Base-by-base conservation (phyloP, 2,888 invertebrate genomes). In the Phyllotreta cruciferae region DNA sequence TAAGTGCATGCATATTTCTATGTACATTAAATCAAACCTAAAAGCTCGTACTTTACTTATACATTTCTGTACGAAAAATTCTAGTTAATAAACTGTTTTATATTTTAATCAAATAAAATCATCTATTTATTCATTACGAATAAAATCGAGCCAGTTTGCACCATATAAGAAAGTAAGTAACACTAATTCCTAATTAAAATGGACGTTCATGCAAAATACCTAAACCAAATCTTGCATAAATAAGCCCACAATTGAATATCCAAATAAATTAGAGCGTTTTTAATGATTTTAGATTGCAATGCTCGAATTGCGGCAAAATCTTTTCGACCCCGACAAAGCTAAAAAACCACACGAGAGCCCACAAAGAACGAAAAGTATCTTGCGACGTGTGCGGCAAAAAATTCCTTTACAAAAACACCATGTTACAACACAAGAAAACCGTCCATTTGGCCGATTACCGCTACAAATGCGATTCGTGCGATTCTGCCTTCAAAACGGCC, bases 301-400 rank as follows among this genome's bases (percentile, higher is more conserved):
- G 67, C 55, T 50, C 56, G 50, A 62, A 64, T 13, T 70, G 70
- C 39, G 60, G 63, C 38, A 72, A 66, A 60, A 52, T 42, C 10
- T 69, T 62, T 41, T 14, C 54, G 7, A 60, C 56, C 24, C 56
- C 45, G 10, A 45, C 42, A 11, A 57, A 66, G 24, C 53, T 68
- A 9, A 67, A 56, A 35, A 56, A 62, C 56, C 68, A 69, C 53
- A 63, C 53, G 49, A 60, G 63, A 55, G 52, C 66, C n/a, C 70
- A 72, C 58, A 63, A 65, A 39, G 60, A 68, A 52, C 69, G 66
- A 52, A 70, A 60, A 8, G 56, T 69, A 34, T 37, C 56, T 6
- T 74, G 74, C 56, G 68, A 72, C 42, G 50, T 64, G 3, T 75
- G 75, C 57, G 57, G 62, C 0, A 74, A 72, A 61, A 56, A 56